Evolutionary conservation across 2,888 invertebrate genomes (phyloP).

Genomic region (Plebejus anna): DNA sequence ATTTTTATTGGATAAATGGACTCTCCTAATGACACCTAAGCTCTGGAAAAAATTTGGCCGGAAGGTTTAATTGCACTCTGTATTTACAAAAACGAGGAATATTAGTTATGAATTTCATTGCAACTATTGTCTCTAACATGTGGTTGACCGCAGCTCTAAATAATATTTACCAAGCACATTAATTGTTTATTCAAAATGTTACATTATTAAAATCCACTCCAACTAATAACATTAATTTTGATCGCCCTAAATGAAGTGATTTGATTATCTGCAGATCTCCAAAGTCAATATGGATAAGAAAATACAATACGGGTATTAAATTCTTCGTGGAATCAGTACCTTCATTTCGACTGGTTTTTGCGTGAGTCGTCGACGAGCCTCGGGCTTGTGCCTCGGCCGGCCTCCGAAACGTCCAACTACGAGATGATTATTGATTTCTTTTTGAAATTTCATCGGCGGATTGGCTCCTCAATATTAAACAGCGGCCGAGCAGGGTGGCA

Average conservation of each 20-base stretch:
- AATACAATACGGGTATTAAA: constrained; percentile 45
- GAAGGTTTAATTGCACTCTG: too few relatives aligned
- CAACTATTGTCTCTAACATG: not conserved
- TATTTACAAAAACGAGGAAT: not conserved
- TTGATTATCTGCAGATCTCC: constrained; percentile 38
- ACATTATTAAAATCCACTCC: not conserved
- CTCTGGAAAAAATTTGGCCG: too few relatives aligned
- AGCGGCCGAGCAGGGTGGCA: constrained; percentile 64
- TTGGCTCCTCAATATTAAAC: constrained; percentile 55
- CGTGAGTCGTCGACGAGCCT: constrained; percentile 46
- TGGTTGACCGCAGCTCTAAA: not conserved
- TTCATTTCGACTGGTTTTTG: constrained; percentile 63
- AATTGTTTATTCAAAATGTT: not conserved
- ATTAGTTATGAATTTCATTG: not conserved
- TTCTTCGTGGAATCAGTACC: constrained; percentile 67
- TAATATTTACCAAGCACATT: not conserved
- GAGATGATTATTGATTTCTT: constrained; percentile 55
- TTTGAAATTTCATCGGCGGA: constrained; percentile 48
- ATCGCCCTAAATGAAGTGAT: constrained; percentile 43
- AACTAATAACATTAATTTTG: constrained; percentile 3
- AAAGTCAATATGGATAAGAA: constrained; percentile 39
- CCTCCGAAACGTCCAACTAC: constrained; percentile 55
- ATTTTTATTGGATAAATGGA: too few relatives aligned
- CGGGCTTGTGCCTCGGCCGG: constrained; percentile 56
- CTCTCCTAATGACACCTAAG: too few relatives aligned